Percentiles rank a stretch among this genome's conserved stretches.
Conservation (phyloP, 2,797 vertebrate species). For the Chaetodon trifasciatus region DNA sequence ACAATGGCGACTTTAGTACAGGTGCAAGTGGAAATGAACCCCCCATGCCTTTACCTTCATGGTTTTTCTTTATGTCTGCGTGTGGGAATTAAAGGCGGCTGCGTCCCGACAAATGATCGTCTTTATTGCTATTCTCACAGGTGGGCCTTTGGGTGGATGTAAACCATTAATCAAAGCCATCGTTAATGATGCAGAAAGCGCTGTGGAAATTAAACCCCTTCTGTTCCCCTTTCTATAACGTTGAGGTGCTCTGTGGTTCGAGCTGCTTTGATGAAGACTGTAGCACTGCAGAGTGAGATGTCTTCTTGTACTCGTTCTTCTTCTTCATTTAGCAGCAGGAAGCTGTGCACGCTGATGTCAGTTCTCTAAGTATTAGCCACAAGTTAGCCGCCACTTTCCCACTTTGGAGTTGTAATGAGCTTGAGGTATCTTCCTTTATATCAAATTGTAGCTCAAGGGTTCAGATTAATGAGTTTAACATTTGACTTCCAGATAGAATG, state of each 20-base stretch:
- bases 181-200: slow-evolving; percentile 81
- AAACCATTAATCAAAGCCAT: slow-evolving; percentile 84
- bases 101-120: slow-evolving; percentile 67
- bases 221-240: slow-evolving; percentile 70
- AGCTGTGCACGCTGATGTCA: neutral
- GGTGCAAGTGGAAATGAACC: slow-evolving; percentile 67
- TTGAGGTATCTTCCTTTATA: neutral
- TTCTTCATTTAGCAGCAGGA: slow-evolving; percentile 18
- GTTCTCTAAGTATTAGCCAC: slow-evolving; percentile 2
- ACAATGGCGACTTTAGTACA: slow-evolving; percentile 52
- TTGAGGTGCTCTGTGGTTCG: slow-evolving; percentile 64
- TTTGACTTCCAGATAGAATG: slow-evolving; percentile 46
- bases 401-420: neutral
- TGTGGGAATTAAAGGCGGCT: slow-evolving; percentile 34
- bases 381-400: neutral
- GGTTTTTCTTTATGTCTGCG: slow-evolving; percentile 44
- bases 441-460: slow-evolving; percentile 32
- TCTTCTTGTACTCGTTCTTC: slow-evolving; percentile 1
- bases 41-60: slow-evolving; percentile 49
- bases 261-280: slow-evolving; percentile 44
- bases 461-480: slow-evolving; percentile 49
- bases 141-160: slow-evolving; percentile 78
- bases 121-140: slow-evolving; percentile 82
- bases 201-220: slow-evolving; percentile 82
- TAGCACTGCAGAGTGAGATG: slow-evolving; percentile 17